Base-by-base conservation (phyloP, 2,888 invertebrate species). In the Clistopyga incitator region DNA sequence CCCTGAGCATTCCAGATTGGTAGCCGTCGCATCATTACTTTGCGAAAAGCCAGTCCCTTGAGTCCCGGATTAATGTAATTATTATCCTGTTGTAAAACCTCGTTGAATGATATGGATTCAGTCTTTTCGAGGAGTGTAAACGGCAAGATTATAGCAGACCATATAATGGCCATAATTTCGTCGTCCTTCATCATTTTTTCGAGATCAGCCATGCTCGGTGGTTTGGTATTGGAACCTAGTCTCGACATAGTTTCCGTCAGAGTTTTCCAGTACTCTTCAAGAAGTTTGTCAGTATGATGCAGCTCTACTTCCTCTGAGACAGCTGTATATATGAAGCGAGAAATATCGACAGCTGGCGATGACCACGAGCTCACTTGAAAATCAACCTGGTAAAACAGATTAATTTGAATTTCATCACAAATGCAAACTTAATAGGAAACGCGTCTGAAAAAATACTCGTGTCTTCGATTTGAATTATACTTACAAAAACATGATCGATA, bases 241-340 rank as follows among this genome's bases (percentile, higher is more conserved):
- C 85, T 81, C 15, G 86, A 85, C 92, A 93, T 90, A 8, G 85
- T 87, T 10, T 38, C 18, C 0, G 77, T 34, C 1, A 93, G 56
- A 0, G 80, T 84, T 2, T 61, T 23, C 13, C 83, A 59, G 78
- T 93, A 93, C 47, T 91, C 91, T 0, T 86, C 74, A 1, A 92
- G 45, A 2, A 93, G 54, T 0, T n/a, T 0, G 0, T 89, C 86
- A 11, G 23, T 87, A 50, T 88, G 79, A 15, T 88, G 78, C 0
- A 86, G 34, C 8, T 85, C 79, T 4, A 90, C 86, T 0, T 90
- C 87, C 15, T 87, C 85, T 18, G 81, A 75, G 6, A 88, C 74
- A 68, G 94, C 94, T 0, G 93, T 94, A n/a, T 92, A 91, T 18
- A 94, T 87, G 84, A 94, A 94, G 84, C 94, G 94, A 65, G 90